Evolutionary conservation across 2,888 invertebrate species (phyloP).

Genomic region (Ophraella communa): DNA sequence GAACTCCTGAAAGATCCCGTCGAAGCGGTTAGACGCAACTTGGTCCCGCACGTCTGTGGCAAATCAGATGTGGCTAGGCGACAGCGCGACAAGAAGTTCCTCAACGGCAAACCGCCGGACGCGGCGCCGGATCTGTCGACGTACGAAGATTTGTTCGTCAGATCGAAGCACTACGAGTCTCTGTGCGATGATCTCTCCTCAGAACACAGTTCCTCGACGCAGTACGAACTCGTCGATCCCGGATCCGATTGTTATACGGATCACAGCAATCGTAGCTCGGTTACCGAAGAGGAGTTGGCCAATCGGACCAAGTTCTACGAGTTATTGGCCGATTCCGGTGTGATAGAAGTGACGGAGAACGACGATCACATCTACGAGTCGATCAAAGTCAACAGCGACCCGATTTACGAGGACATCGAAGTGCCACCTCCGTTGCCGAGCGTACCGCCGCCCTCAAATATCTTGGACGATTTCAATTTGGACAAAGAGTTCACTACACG

Average conservation of each 20-base stretch:
- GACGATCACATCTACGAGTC: conserved; percentile 78
- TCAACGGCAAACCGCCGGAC: conserved; percentile 60
- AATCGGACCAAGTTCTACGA: conserved; percentile 77
- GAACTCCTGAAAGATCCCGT: conserved; percentile 74
- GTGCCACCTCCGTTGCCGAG: conserved; percentile 80
- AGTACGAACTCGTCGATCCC: conserved; percentile 78
- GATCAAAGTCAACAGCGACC: conserved; percentile 73
- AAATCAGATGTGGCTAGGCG: conserved; percentile 62
- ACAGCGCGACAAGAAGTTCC: conserved; percentile 50
- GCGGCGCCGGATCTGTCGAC: conserved; percentile 17
- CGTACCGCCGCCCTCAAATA: conserved; percentile 76
- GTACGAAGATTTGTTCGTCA: conserved; percentile 70
- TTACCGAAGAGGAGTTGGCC: conserved; percentile 67
- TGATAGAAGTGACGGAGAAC: conserved; percentile 71
- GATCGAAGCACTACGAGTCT: conserved; percentile 60
- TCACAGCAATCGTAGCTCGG: conserved; percentile 58
- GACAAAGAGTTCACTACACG: conserved; percentile 73
- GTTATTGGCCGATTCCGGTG: conserved; percentile 72
- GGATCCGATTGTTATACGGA: conserved; percentile 78
- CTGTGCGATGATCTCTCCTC: conserved; percentile 59
- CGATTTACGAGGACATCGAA: conserved; percentile 81
- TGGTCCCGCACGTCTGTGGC: conserved; percentile 80
- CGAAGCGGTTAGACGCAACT: conserved; percentile 76
- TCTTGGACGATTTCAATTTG: conserved; percentile 69
- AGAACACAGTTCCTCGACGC: conserved; percentile 67